Evolutionary conservation across 1,140 invertebrate species (phyloP), one percentile per base, ranked within the genome.

Genomic region (Kradibia gibbosae): DNA sequence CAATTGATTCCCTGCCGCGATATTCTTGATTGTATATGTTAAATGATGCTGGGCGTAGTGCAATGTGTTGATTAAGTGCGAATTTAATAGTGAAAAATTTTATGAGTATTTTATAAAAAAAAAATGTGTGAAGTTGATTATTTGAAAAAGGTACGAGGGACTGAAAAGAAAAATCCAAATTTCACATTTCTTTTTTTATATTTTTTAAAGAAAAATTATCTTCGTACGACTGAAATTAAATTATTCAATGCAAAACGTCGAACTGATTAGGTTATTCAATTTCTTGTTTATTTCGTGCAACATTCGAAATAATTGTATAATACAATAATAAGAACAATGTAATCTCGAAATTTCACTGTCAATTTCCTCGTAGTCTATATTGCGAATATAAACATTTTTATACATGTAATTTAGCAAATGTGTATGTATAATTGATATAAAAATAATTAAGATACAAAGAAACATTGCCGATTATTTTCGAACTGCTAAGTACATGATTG

Each of bases 31-130:
- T 81, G 57, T 34, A 77, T 81, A 81, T 73, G 74, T 76, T 62
- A 81, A 81, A 81, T 77, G 74, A 82, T 73, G 81, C 81, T 82
- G 81, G 76, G 81, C 77, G 81, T 57, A 79, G 81, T 82, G 81
- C 77, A 79, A 79, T 82, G 75, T 82, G 75, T 82, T 77, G 75
- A 76, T 76, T 77, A 82, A 82, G 80, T 71, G 53, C 73, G 36
- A 81, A 81, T 81, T 81, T 53, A 28, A 45, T 42, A 71, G 42
- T 25, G 8, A 15, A 5, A 48, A 62, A 42, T 31, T 28, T 73
- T 50, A 73, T 76, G 48, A 36, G 45, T 31, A 28, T 22, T 80
- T 70, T 22, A 31, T 60, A 13, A 17, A 25, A 31, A 80, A 7
- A 74, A 39, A 74, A 22, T 60, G 55, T 50, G 28, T 5, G 45